These are phyloP conservation scores for Mionectes macconnelli DNA, from an alignment of 2,113 vertebrate species.

Conservation along the genomic window DNA sequence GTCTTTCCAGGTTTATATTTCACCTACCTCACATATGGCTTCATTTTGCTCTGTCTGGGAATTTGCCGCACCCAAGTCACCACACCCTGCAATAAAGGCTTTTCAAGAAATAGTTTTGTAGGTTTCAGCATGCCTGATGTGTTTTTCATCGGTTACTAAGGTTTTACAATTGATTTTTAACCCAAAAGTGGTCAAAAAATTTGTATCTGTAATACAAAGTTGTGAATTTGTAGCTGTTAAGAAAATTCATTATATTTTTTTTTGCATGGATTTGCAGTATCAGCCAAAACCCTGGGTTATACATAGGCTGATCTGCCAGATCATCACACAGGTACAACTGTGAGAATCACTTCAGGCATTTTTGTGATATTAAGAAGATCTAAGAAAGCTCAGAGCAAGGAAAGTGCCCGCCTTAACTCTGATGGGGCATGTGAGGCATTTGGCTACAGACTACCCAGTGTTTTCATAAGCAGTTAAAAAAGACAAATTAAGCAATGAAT, in stretches of 20 bases:
- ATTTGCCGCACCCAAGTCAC: slow-evolving; percentile 42
- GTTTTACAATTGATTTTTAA: slow-evolving; percentile 13
- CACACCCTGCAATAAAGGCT: slow-evolving; percentile 40
- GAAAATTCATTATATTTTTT: neutral
- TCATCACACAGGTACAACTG: neutral
- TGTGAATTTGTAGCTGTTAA: neutral
- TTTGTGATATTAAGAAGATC: neutral
- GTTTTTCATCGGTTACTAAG: neutral
- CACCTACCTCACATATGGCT: slow-evolving; percentile 59
- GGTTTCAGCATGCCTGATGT: neutral
- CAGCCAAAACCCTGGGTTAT: neutral
- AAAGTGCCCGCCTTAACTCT: neutral
- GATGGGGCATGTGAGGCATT: neutral
- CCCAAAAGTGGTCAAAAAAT: neutral
- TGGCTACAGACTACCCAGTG: neutral
- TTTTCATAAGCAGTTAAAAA: neutral
- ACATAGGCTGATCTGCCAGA: neutral
- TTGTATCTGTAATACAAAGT: neutral
- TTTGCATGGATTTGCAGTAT: neutral
- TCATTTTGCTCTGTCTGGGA: slow-evolving; percentile 58
- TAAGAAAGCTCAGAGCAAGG: neutral
- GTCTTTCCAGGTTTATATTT: slow-evolving; percentile 49
- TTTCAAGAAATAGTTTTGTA: slow-evolving; percentile 2
- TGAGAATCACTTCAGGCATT: neutral
- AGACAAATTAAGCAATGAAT: neutral